Conservation (phyloP, 53 echinoderm and acorn worm genomes). For the Actinopyga echinites region DNA sequence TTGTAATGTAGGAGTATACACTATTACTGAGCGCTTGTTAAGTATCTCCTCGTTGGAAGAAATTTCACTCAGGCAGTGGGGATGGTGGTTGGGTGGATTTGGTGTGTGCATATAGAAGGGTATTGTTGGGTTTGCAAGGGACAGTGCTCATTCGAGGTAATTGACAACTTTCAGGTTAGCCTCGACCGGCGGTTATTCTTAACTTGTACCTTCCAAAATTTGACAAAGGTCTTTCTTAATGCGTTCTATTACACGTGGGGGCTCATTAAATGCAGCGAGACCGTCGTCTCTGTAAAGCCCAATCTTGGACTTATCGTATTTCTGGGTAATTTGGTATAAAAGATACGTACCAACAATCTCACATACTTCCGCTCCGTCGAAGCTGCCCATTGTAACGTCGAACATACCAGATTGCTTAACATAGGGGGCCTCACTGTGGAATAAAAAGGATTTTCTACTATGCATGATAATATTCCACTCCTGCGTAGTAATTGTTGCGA, state of each 20-base stretch:
- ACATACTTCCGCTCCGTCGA: background rate
- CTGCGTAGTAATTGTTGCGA: background rate
- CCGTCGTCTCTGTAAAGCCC: conserved; percentile 16
- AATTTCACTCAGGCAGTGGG: background rate
- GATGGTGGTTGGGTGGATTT: background rate
- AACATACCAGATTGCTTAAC: background rate
- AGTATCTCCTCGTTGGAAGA: background rate
- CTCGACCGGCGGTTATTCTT: background rate
- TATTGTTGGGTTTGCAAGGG: background rate
- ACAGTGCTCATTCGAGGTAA: background rate
- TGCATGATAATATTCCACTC: background rate
- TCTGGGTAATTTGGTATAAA: conserved; percentile 10
- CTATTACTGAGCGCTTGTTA: background rate
- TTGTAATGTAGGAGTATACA: background rate
- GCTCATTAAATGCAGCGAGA: conserved; percentile 16
- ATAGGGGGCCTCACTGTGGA: background rate
- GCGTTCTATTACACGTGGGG: background rate
- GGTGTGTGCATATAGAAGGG: background rate
- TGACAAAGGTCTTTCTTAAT: conserved; percentile 18
- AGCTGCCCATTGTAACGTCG: conserved; percentile 11
- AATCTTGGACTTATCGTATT: conserved; percentile 4
- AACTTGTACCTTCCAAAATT: background rate
- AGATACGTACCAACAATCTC: conserved; percentile 9
- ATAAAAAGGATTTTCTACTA: background rate
- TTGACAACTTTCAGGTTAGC: conserved; percentile 7